A percentile compares a stretch with the other conserved stretches of the same genome.
phyloP scores from a whole-genome alignment of 2,888 invertebrate species.

The Lymantria monacha region DNA sequence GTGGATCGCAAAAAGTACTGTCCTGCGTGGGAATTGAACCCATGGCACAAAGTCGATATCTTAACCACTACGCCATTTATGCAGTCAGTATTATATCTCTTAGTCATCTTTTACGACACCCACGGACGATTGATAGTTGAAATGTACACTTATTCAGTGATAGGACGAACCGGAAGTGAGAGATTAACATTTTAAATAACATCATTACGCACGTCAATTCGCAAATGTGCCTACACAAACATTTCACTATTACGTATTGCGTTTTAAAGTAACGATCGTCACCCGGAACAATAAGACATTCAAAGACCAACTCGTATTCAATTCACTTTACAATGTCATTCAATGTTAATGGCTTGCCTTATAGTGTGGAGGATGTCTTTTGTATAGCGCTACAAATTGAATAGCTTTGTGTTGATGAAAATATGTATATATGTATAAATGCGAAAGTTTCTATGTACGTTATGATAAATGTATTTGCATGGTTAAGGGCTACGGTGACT shows the following conservation, averaged over 20 bases:
- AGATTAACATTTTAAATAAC: neutral
- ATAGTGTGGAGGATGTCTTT: conserved; percentile 21
- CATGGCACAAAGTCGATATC: too few relatives aligned
- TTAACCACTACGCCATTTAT: too few relatives aligned
- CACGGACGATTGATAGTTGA: too few relatives aligned
- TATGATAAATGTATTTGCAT: too few relatives aligned
- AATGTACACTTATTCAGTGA: too few relatives aligned
- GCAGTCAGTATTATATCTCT: too few relatives aligned
- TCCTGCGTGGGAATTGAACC: too few relatives aligned
- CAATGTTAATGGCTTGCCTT: conserved; percentile 25
- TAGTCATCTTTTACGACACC: too few relatives aligned
- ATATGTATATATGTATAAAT: neutral
- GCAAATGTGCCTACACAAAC: neutral
- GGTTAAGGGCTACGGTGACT: too few relatives aligned
- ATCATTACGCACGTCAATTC: neutral
- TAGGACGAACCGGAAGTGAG: too few relatives aligned
- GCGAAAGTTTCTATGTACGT: neutral
- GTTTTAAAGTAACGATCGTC: conserved; percentile 8
- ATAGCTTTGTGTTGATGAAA: neutral
- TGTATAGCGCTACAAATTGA: conserved; percentile 12
- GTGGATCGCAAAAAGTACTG: too few relatives aligned
- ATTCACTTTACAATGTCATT: conserved; percentile 18
- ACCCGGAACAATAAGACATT: conserved; percentile 13
- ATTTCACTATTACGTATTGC: conserved; percentile 4
- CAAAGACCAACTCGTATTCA: conserved; percentile 3